Conservation (phyloP, 2,113 vertebrate species). For the Eurystomus gularis region DNA sequence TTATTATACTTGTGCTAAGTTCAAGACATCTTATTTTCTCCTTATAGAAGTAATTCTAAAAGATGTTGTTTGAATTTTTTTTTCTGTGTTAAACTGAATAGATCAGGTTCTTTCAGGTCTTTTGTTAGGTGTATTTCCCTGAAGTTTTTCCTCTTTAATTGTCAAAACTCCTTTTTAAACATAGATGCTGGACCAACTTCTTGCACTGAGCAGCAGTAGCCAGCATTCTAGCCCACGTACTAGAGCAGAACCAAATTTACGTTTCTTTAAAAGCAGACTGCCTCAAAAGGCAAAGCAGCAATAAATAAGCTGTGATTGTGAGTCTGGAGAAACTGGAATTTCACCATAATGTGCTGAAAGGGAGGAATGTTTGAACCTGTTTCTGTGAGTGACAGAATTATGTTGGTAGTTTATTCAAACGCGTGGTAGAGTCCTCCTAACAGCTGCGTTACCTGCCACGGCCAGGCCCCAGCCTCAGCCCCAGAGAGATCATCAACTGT, state of each 20-base stretch:
- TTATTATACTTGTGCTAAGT: neutral
- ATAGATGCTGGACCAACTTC: neutral
- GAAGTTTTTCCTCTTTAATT: neutral
- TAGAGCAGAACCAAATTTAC: neutral
- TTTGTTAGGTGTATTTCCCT: neutral
- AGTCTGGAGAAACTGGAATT: conserved; percentile 37
- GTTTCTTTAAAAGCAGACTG: neutral
- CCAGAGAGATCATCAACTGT: neutral
- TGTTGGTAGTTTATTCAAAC: neutral
- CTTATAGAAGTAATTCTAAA: neutral
- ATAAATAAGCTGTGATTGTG: conserved; percentile 19
- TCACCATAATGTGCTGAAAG: neutral
- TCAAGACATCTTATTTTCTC: neutral
- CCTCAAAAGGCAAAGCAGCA: conserved; percentile 16
- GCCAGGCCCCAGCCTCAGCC: neutral
- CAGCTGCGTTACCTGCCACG: neutral
- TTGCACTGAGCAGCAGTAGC: neutral
- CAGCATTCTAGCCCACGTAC: neutral
- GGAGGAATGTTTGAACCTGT: conserved; percentile 17
- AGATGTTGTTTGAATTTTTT: neutral
- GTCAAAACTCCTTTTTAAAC: neutral
- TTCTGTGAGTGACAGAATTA: conserved; percentile 40
- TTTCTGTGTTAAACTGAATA: neutral
- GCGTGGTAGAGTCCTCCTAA: neutral
- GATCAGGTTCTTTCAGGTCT: neutral